phyloP scores from a whole-genome alignment of 2,113 vertebrate species.

The Corydoras sp. region DNA sequence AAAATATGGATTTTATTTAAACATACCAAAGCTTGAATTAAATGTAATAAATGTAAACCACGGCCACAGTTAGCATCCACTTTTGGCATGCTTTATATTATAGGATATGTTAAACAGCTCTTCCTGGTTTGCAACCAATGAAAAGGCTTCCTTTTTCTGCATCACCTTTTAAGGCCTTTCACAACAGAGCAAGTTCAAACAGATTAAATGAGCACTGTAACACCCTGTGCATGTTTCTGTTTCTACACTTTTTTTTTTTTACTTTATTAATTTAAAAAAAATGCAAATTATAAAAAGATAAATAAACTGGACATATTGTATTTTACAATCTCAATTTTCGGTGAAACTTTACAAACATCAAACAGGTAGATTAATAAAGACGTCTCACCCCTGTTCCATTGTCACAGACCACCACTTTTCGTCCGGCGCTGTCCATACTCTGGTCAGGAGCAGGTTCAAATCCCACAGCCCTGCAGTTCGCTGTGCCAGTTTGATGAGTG shows the following conservation, averaged over 20 bases:
- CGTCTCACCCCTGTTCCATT: conserved; percentile 88
- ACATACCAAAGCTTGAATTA: too few species aligned
- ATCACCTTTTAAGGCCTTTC: conserved; percentile 61
- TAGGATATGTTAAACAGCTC: not conserved
- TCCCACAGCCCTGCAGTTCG: not conserved
- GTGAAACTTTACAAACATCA: too few species aligned
- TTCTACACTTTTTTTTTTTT: not conserved
- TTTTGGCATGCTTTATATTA: not conserved
- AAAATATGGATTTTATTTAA: too few species aligned
- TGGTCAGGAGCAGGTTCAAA: conserved; percentile 5
- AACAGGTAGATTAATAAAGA: not conserved
- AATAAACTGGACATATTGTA: too few species aligned
- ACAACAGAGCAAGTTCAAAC: conserved; percentile 57
- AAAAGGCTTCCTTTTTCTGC: conserved; percentile 34
- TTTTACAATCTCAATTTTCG: too few species aligned
- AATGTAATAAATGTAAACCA: conserved; percentile 15
- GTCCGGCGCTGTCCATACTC: conserved; percentile 82
- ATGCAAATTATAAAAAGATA: not conserved
- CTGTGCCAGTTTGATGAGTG: not conserved
- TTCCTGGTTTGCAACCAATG: conserved; percentile 58
- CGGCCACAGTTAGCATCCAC: conserved; percentile 14
- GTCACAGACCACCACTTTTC: conserved; percentile 92
- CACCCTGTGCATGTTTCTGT: conserved; percentile 21
- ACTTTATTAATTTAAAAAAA: too few species aligned
- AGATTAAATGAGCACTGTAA: conserved; percentile 36